A percentile compares a stretch with the other conserved stretches of the same genome.
These are phyloP conservation scores for Anas platyrhynchos DNA, from an alignment of 2,113 vertebrate genomes.

Conservation along the genomic window DNA sequence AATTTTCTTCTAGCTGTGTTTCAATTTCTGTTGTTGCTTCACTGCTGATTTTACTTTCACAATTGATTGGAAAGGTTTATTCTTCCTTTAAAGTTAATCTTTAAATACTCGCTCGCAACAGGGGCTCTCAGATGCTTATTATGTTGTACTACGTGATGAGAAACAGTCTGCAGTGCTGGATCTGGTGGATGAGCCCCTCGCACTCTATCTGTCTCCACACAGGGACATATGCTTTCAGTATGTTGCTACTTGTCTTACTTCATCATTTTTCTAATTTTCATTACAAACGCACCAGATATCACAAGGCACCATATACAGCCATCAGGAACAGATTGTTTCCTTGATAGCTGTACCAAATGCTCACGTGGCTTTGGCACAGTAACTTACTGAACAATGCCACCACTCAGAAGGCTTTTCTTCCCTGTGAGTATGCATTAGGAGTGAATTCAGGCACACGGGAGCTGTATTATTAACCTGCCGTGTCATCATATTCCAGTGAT, in stretches of 20 bases:
- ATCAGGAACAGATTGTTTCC: not conserved
- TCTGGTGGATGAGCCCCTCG: not conserved
- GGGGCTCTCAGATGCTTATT: not conserved
- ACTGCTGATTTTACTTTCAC: constrained; percentile 31
- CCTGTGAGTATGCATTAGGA: not conserved
- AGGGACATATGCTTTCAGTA: not conserved
- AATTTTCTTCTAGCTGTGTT: constrained; percentile 40
- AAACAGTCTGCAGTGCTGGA: not conserved
- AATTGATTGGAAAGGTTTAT: constrained; percentile 37
- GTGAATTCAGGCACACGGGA: not conserved
- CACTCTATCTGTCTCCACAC: not conserved
- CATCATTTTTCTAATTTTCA: not conserved
- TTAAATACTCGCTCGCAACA: not conserved
- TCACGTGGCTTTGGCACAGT: not conserved
- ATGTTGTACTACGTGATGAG: not conserved
- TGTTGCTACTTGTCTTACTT: not conserved
- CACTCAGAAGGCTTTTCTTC: not conserved
- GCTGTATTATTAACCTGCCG: not conserved
- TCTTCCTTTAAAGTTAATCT: constrained; percentile 27
- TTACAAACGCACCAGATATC: not conserved
- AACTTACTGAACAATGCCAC: not conserved
- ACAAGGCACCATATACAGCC: not conserved
- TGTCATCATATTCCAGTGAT: not conserved
- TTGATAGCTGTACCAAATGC: not conserved
- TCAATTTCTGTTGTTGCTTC: constrained; percentile 27